These are phyloP conservation scores for Cichlasoma orientale DNA, from an alignment of 2,797 vertebrate genomes.

Conservation along the genomic window DNA sequence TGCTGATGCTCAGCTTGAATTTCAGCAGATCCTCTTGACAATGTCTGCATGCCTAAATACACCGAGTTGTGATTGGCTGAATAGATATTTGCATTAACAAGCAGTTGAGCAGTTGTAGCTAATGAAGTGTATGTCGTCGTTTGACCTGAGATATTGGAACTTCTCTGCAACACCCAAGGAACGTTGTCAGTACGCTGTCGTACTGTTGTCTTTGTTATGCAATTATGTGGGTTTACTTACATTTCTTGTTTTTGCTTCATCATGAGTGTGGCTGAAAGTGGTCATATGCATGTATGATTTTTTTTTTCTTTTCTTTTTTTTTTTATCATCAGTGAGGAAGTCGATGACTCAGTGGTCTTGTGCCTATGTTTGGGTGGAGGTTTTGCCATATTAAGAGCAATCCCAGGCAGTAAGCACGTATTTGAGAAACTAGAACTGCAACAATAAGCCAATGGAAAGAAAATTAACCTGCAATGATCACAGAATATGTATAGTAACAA, in stretches of 20 bases:
- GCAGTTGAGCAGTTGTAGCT: neutral
- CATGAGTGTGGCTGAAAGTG: neutral
- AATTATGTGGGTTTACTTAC: neutral
- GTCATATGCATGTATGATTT: neutral
- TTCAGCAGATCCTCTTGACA: neutral
- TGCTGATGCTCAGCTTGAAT: neutral
- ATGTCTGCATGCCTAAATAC: neutral
- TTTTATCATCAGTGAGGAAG: slow-evolving; percentile 7
- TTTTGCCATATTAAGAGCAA: neutral
- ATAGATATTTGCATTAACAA: neutral
- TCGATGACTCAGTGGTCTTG: neutral
- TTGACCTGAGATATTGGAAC: neutral
- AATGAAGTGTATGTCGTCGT: neutral
- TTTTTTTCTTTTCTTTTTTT: neutral
- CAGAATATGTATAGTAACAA: neutral
- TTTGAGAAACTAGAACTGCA: neutral
- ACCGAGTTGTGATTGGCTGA: neutral
- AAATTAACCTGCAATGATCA: neutral
- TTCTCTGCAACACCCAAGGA: neutral
- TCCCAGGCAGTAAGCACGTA: neutral
- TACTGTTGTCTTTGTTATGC: neutral
- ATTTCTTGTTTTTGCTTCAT: neutral
- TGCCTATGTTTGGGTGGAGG: neutral
- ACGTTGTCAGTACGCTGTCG: neutral
- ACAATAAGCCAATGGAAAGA: neutral